Evolutionary conservation across 1,140 invertebrate genomes (phyloP), one percentile per base, ranked within the genome.

Genomic region (Papilio polyxenes): DNA sequence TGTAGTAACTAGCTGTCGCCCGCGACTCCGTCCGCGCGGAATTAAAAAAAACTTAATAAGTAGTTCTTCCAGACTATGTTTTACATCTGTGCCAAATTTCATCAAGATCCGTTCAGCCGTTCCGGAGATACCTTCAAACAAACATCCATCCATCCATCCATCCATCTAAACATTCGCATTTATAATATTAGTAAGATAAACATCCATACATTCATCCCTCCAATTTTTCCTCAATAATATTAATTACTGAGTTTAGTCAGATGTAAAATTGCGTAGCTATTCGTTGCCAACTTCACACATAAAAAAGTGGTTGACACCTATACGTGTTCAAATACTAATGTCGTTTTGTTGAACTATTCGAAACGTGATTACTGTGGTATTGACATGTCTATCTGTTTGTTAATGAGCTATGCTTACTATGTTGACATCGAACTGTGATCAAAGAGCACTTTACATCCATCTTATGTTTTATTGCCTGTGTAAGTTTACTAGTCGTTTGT

Each of bases 341-440:
- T 37, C 13, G 10, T 72, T 7, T 72, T 37, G 31, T 6, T 72
- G 31, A 72, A 72, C 31, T 72, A 40, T 72, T 72, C 40, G 23
- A 37, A 65, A 37, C 65, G 65, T 37, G 65, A 72, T 72, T 72
- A 72, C 65, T 72, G 65, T 72, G 65, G 65, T 37, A 72, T 72
- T 31, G 88, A 90, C 89, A 84, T 84, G 87, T 85, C 89, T 86
- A 90, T 88, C 84, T 85, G 88, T 84, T 92, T 91, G 86, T 91
- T 92, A 92, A 92, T 89, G 89, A 91, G 91, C 82, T 82, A 87
- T 87, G 88, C 86, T 78, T 78, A 84, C 75, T 78, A 90, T 90
- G 88, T 88, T 89, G 91, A 92, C 90, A 89, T 83, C 59, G 82
- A 82, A 81, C 23, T 59, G 72, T 89, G 91, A 91, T 91, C 90